phyloP scores from a whole-genome alignment of 2,797 vertebrate genomes.

The Monodelphis domestica region DNA sequence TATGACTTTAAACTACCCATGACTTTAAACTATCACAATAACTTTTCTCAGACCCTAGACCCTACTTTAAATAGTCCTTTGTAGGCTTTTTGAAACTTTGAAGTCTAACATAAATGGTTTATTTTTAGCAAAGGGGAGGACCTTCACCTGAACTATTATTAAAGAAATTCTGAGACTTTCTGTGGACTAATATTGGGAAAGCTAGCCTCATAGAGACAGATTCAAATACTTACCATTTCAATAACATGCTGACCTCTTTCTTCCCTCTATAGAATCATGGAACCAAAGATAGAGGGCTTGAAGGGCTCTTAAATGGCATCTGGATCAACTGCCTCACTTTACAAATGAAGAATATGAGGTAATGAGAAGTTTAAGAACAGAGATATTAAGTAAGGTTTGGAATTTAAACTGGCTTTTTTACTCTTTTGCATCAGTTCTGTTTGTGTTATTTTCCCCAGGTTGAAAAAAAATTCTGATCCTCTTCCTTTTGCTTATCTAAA shows the following conservation, averaged over 20 bases:
- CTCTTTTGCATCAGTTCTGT: neutral
- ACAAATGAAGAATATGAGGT: neutral
- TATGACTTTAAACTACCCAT: too few relatives aligned
- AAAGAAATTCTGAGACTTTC: neutral
- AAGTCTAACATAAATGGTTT: neutral
- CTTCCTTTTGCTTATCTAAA: neutral
- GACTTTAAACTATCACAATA: too few relatives aligned
- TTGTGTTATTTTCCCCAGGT: neutral
- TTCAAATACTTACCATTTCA: neutral
- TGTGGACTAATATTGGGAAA: neutral
- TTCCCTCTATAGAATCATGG: too few relatives aligned
- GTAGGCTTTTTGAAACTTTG: neutral
- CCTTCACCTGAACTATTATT: neutral
- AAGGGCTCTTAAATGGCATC: neutral
- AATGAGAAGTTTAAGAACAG: neutral
- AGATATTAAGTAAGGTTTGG: neutral
- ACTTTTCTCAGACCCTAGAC: neutral
- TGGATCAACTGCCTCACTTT: neutral
- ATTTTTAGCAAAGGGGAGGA: neutral
- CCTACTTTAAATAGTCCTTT: neutral
- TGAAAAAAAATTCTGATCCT: neutral
- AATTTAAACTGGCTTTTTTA: neutral
- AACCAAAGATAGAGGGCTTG: neutral
- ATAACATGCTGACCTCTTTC: neutral
- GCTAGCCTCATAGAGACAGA: neutral